phyloP scores from a whole-genome alignment of 2,113 vertebrate genomes.

The Struthidea cinerea region DNA sequence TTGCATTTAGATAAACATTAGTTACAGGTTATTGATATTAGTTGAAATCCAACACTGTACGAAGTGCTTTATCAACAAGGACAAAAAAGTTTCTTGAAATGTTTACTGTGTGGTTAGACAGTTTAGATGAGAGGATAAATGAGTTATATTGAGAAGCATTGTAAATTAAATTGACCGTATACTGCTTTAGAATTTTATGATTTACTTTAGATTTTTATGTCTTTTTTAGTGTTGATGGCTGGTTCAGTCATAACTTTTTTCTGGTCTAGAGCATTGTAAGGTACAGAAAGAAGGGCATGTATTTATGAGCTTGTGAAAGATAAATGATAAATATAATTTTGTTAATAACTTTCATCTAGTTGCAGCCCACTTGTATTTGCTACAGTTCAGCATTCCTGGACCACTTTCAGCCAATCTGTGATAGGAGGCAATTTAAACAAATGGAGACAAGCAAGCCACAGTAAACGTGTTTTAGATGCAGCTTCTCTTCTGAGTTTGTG shows the following conservation, averaged over 20 bases:
- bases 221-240: neutral
- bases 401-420: neutral
- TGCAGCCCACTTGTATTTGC: neutral
- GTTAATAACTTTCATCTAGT: neutral
- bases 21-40: constrained; percentile 5
- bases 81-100: neutral
- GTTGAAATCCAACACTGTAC: neutral
- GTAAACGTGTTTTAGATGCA: neutral
- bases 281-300: neutral
- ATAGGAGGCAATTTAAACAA: neutral
- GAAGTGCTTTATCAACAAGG: neutral
- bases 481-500: neutral
- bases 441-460: neutral
- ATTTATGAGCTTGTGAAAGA: neutral
- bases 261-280: neutral
- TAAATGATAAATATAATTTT: neutral
- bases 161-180: neutral
- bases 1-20: neutral
- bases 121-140: neutral
- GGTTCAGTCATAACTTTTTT: neutral
- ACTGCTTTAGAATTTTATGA: neutral
- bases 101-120: neutral
- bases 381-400: neutral
- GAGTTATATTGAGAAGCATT: neutral
- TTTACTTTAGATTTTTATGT: neutral